A percentile compares a stretch with the other conserved stretches of the same genome.
Evolutionary conservation across 2,888 invertebrate species (phyloP).

Genomic region (Limnephilus auricula): DNA sequence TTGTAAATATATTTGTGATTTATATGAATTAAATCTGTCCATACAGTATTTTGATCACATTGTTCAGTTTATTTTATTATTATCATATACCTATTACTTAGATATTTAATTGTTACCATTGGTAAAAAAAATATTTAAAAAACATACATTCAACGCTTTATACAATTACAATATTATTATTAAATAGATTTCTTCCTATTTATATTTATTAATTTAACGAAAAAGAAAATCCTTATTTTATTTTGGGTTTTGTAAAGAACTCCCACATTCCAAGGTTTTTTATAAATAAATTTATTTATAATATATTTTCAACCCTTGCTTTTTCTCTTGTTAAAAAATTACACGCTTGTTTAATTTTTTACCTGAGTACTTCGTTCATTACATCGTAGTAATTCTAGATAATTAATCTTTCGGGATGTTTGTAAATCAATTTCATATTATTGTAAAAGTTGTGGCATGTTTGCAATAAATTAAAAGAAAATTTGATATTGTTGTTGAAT

Average conservation of each 20-base stretch:
- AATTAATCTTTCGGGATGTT: constrained; percentile 32
- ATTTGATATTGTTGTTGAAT: constrained; percentile 59
- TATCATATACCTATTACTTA: not conserved
- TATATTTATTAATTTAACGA: constrained; percentile 3
- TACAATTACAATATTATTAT: constrained; percentile 18
- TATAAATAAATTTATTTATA: constrained; percentile 52
- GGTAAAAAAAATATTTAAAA: not conserved
- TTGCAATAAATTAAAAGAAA: constrained; percentile 55
- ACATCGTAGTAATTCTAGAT: not conserved
- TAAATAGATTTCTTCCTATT: constrained; percentile 10
- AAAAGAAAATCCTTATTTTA: constrained; percentile 13
- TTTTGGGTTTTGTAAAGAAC: constrained; percentile 33
- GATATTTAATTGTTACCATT: constrained; percentile 27
- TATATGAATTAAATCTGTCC: constrained; percentile 54
- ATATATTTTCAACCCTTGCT: constrained; percentile 24
- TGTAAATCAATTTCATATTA: constrained; percentile 17
- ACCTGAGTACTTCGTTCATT: not conserved
- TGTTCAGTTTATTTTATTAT: constrained; percentile 47
- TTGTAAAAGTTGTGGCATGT: constrained; percentile 52
- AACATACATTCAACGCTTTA: not conserved
- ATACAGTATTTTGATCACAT: constrained; percentile 54
- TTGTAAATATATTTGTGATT: constrained; percentile 57
- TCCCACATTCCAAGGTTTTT: constrained; percentile 61
- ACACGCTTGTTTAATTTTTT: not conserved
- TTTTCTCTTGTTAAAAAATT: constrained; percentile 3